Percentiles rank a stretch among this genome's conserved stretches.
phyloP scores from a whole-genome alignment of 2,113 vertebrate species.

The Hippocampus abdominalis region DNA sequence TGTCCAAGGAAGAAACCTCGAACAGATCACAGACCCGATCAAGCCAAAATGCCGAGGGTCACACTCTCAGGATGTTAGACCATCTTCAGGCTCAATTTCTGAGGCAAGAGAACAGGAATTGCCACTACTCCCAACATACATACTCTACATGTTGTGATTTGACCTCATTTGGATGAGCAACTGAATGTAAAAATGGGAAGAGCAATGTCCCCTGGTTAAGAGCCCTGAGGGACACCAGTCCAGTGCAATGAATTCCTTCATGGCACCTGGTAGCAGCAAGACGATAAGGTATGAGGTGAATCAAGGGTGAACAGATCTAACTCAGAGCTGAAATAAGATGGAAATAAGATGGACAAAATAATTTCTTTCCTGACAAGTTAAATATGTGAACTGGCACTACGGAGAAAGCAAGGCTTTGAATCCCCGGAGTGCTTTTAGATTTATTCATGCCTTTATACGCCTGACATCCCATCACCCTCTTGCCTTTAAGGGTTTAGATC shows the following conservation, averaged over 20 bases:
- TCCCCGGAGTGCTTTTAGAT: constrained; percentile 50
- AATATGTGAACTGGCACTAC: constrained; percentile 1
- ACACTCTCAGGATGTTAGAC: too few relatives aligned
- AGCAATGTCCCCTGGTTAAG: not conserved
- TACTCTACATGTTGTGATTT: too few relatives aligned
- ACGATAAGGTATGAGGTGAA: not conserved
- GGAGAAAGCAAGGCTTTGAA: constrained; percentile 21
- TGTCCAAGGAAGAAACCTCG: too few relatives aligned
- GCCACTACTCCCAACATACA: too few relatives aligned
- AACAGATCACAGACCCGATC: too few relatives aligned
- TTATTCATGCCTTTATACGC: constrained; percentile 58
- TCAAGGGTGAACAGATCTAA: not conserved
- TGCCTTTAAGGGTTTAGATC: constrained; percentile 50
- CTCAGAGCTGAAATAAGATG: not conserved
- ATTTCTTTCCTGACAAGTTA: not conserved
- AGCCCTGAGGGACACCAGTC: not conserved
- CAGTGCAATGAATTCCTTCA: not conserved
- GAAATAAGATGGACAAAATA: not conserved
- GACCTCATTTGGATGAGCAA: not conserved
- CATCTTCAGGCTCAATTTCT: too few relatives aligned
- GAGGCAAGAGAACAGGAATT: too few relatives aligned
- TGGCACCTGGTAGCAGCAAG: not conserved
- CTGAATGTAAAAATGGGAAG: not conserved
- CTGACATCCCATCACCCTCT: constrained; percentile 59
- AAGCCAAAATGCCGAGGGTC: too few relatives aligned